A percentile compares a stretch with the other conserved stretches of the same genome.
phyloP scores from a whole-genome alignment of 2,888 invertebrate species.

The Limulus polyphemus region DNA sequence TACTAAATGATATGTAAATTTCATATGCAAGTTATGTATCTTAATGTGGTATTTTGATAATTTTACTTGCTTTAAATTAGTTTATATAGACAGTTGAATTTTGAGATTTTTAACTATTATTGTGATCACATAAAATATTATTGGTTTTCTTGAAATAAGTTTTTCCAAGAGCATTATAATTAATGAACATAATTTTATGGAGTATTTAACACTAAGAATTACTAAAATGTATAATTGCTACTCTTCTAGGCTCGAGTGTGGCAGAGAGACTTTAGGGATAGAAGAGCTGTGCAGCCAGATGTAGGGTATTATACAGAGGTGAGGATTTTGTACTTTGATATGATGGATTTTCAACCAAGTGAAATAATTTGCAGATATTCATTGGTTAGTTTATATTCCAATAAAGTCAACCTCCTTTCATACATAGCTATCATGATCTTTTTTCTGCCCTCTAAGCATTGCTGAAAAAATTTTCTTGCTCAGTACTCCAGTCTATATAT shows the following conservation, averaged over 20 bases:
- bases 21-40: too few species aligned
- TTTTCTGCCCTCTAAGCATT: too few species aligned
- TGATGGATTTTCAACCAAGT: neutral
- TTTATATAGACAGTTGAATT: too few species aligned
- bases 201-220: neutral
- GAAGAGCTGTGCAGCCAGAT: slow-evolving; percentile 83
- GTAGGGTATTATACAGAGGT: slow-evolving; percentile 80
- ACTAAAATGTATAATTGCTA: slow-evolving; percentile 8
- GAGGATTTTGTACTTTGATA: slow-evolving; percentile 6
- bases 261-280: slow-evolving; percentile 85
- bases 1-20: too few species aligned
- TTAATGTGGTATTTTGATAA: too few species aligned
- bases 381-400: slow-evolving; percentile 1
- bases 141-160: too few species aligned
- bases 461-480: too few species aligned
- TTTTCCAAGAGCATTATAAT: neutral
- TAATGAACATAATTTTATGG: slow-evolving; percentile 2
- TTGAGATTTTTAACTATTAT: too few species aligned
- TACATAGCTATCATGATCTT: neutral
- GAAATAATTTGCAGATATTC: neutral
- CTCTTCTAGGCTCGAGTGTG: slow-evolving; percentile 68
- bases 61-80: too few species aligned
- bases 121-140: too few species aligned
- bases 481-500: too few species aligned
- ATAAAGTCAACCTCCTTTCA: neutral